phyloP scores from a whole-genome alignment of 2,888 invertebrate genomes.

The Hedya salicella region DNA sequence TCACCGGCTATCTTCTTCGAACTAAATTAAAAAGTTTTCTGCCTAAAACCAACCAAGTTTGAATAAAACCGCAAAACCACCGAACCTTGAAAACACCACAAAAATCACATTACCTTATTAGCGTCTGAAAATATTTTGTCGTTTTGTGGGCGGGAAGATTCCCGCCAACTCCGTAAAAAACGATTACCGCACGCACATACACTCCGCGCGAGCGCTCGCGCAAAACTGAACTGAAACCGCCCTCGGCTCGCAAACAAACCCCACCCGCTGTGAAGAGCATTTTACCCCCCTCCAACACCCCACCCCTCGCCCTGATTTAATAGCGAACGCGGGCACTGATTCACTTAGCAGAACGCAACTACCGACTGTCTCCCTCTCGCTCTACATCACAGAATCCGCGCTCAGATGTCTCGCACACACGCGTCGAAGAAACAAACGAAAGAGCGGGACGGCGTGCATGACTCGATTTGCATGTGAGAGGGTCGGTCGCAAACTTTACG shows the following conservation, averaged over 20 bases:
- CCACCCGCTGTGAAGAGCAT: conserved; percentile 83
- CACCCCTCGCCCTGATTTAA: conserved; percentile 83
- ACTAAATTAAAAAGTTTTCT: conserved; percentile 12
- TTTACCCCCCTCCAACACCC: conserved; percentile 76
- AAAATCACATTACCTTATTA: conserved; percentile 75
- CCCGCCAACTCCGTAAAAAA: conserved; percentile 77
- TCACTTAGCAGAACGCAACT: conserved; percentile 84
- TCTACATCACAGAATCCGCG: conserved; percentile 56
- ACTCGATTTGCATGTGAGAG: conserved; percentile 82
- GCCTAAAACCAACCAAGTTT: neutral
- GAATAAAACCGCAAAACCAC: conserved; percentile 3
- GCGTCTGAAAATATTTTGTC: conserved; percentile 85
- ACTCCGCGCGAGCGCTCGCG: conserved; percentile 53
- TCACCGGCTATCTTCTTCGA: neutral
- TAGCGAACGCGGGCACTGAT: conserved; percentile 84
- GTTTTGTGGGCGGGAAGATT: conserved; percentile 79
- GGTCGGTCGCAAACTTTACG: conserved; percentile 79
- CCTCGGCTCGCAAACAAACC: conserved; percentile 80
- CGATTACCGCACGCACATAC: conserved; percentile 79
- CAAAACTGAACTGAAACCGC: conserved; percentile 79
- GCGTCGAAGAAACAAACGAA: conserved; percentile 51
- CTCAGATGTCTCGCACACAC: conserved; percentile 55
- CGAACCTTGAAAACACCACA: conserved; percentile 22
- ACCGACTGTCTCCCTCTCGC: conserved; percentile 73
- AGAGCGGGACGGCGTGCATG: conserved; percentile 78